Base-by-base conservation (phyloP, 2,797 vertebrate species). In the Myripristis jacobus region DNA sequence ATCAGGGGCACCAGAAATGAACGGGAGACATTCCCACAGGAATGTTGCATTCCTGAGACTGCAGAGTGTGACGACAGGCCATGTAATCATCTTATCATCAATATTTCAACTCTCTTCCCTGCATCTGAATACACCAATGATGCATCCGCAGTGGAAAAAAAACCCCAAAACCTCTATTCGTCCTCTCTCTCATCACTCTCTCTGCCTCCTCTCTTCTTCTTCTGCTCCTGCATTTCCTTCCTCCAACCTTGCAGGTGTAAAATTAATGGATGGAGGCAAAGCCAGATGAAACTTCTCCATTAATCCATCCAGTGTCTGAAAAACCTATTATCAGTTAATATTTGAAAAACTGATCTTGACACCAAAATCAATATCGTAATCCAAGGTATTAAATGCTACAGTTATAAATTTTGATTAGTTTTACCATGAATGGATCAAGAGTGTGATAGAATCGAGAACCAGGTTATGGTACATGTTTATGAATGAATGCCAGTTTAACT, bases 81-180 rank as follows among this genome's bases (percentile, higher is more conserved):
- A 29, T 47, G 56, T 53, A 74, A 75, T 70, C 47, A 71, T 75
- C 18, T 31, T 15, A 36, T 46, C 41, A 75, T 79, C 24, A 69
- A 63, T 68, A 80, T 64, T 78, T 63, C 22, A 76, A 43, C 65
- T 47, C 13, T 29, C 22, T 46, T 5, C 65, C 9, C 19, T 54
- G 62, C 43, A 25, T 48, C 53, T 80, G 63, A 77, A 77, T 75
- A 75, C 67, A 12, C 43, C 53, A 70, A 73, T 70, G 50, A 53
- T 25, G 47, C 48, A 48, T 56, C 53, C 72, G 19, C 41, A 7
- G 3, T 24, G 16, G 16, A 4, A 65, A 73, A 60, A 10, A 44
- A 62, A 21, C 10, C 6, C 15, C 13, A 12, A 5, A n/a, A n/a
- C n/a, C n/a, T n/a, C n/a, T n/a, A n/a, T n/a, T n/a, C n/a, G n/a